Evolutionary conservation across 2,888 invertebrate species (phyloP).

Genomic region (Eupelmus urozonus): DNA sequence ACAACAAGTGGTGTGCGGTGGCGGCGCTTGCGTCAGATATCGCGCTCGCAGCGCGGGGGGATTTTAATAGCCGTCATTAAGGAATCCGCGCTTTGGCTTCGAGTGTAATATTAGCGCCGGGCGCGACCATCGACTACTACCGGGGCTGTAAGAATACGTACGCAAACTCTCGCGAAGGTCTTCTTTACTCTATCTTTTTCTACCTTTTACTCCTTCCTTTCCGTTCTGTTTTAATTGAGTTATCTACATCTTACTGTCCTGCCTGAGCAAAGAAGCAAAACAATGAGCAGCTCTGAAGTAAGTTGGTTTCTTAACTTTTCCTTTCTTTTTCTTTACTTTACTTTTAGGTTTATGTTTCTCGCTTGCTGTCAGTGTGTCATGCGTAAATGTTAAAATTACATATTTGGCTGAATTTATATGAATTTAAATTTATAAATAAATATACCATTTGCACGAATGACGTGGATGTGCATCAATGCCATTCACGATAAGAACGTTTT

Average conservation of each 20-base stretch:
- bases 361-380: too few relatives aligned
- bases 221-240: not conserved
- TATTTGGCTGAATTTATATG: too few relatives aligned
- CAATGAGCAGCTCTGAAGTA: conserved; percentile 11
- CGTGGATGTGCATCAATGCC: too few relatives aligned
- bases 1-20: not conserved
- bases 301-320: conserved; percentile 16
- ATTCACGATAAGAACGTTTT: too few relatives aligned
- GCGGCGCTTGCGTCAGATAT: conserved; percentile 19
- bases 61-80: conserved; percentile 31
- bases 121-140: not conserved
- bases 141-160: too few relatives aligned
- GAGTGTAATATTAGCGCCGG: conserved; percentile 4
- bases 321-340: not conserved
- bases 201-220: not conserved
- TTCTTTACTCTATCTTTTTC: not conserved
- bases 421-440: too few relatives aligned
- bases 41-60: not conserved
- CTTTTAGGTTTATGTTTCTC: not conserved
- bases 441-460: too few relatives aligned
- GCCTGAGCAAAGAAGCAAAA: not conserved
- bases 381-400: too few relatives aligned
- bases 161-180: too few relatives aligned
- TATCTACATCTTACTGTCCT: not conserved
- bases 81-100: not conserved